Conservation (phyloP, 2,113 vertebrate species). For the Nycticryphes semicollaris region DNA sequence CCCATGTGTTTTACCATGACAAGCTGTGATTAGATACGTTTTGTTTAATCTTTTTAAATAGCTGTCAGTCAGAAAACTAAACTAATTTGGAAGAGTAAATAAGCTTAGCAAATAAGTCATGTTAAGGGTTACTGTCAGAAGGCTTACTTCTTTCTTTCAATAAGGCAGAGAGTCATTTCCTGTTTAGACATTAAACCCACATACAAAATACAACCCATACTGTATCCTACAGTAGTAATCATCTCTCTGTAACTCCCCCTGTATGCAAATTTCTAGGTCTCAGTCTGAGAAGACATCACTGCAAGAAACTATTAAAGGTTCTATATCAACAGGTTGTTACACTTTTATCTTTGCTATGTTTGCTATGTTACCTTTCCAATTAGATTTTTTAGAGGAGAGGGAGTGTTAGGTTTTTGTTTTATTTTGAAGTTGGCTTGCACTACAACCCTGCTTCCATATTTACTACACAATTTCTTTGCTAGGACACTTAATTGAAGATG, state of each 20-base stretch:
- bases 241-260: neutral
- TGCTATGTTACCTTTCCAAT: neutral
- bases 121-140: neutral
- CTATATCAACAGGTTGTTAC: neutral
- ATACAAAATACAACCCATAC: neutral
- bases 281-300: neutral
- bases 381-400: neutral
- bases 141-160: neutral
- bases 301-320: neutral
- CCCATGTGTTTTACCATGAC: neutral
- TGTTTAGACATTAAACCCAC: neutral
- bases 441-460: neutral
- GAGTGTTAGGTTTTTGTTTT: neutral
- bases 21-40: neutral
- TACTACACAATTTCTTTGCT: neutral
- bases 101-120: neutral
- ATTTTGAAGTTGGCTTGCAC: neutral
- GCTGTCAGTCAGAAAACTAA: neutral
- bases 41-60: neutral
- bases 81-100: constrained; percentile 6
- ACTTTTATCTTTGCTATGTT: neutral
- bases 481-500: neutral
- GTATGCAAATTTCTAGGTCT: neutral
- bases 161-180: neutral
- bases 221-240: neutral